phyloP scores from a whole-genome alignment of 1,140 invertebrate genomes.

The Cyphomyrmex costatus region DNA sequence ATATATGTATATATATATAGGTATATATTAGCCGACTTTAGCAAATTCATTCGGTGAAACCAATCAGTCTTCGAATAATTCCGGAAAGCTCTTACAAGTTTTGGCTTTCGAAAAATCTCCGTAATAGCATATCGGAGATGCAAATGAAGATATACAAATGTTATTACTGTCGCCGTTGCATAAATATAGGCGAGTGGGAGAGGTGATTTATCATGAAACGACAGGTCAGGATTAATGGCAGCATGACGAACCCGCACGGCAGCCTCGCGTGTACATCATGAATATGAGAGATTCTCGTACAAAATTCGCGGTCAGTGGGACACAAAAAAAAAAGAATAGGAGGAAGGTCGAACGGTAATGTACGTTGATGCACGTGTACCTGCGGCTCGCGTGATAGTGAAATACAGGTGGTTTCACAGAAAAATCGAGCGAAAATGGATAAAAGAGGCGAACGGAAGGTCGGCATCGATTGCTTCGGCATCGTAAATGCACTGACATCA shows the following conservation, averaged over 20 bases:
- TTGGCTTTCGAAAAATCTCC: neutral
- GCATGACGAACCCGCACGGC: neutral
- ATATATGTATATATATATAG: too few relatives aligned
- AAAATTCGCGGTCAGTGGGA: slow-evolving; percentile 59
- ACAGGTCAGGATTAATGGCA: slow-evolving; percentile 49
- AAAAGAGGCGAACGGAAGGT: neutral
- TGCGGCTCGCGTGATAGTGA: slow-evolving; percentile 30
- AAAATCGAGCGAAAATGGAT: slow-evolving; percentile 8
- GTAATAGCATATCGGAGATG: neutral
- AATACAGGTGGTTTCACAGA: slow-evolving; percentile 50
- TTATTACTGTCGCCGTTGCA: neutral
- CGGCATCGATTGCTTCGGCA: slow-evolving; percentile 1
- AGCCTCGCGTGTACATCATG: slow-evolving; percentile 46
- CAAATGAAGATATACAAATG: slow-evolving; percentile 31
- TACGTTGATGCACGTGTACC: slow-evolving; percentile 41
- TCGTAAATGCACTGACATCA: neutral
- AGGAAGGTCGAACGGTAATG: slow-evolving; percentile 50
- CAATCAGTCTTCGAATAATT: neutral
- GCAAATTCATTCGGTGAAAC: neutral
- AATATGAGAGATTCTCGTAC: slow-evolving; percentile 40
- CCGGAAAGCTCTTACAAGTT: neutral
- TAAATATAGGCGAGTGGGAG: neutral
- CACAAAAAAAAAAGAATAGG: slow-evolving; percentile 43
- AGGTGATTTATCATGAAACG: slow-evolving; percentile 42
- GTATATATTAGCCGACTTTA: neutral